A percentile compares a stretch with the other conserved stretches of the same genome.
These are phyloP conservation scores for Zaprionus lineosus DNA, from an alignment of 2,888 invertebrate species.

Conservation along the genomic window DNA sequence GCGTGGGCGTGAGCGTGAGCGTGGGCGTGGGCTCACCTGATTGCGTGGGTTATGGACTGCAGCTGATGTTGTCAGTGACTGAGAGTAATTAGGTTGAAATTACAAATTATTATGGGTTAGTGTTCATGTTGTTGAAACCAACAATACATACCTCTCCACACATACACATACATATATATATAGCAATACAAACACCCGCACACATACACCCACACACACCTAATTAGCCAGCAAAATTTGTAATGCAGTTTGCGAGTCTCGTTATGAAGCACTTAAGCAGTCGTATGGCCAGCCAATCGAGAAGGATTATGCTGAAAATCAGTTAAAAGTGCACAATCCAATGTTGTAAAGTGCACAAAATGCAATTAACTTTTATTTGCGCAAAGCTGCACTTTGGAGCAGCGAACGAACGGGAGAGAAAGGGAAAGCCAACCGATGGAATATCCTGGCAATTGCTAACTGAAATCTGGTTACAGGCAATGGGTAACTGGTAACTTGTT, in stretches of 20 bases:
- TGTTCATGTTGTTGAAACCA: slow-evolving; percentile 20
- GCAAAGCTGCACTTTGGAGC: slow-evolving; percentile 35
- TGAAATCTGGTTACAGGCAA: too few species aligned
- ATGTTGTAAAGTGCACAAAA: slow-evolving; percentile 41
- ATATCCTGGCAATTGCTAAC: slow-evolving; percentile 18
- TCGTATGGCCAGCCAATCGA: slow-evolving; percentile 19
- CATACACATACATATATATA: neutral
- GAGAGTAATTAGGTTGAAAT: slow-evolving; percentile 52
- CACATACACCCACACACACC: neutral
- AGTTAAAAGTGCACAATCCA: slow-evolving; percentile 26
- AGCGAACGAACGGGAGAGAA: slow-evolving; percentile 1
- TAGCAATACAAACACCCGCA: neutral
- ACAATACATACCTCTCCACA: slow-evolving; percentile 1
- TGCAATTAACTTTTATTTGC: slow-evolving; percentile 50
- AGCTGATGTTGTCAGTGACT: slow-evolving; percentile 45
- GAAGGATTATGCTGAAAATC: slow-evolving; percentile 24
- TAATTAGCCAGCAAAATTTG: slow-evolving; percentile 25
- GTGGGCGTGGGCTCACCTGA: neutral
- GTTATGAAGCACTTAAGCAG: slow-evolving; percentile 29
- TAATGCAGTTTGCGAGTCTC: slow-evolving; percentile 14
- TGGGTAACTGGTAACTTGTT: too few species aligned
- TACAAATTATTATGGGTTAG: slow-evolving; percentile 38
- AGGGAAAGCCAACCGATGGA: neutral
- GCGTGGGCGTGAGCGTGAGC: too few species aligned
- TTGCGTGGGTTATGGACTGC: slow-evolving; percentile 4